Conservation (phyloP, 2,888 invertebrate genomes). For the Athalia circularis region DNA sequence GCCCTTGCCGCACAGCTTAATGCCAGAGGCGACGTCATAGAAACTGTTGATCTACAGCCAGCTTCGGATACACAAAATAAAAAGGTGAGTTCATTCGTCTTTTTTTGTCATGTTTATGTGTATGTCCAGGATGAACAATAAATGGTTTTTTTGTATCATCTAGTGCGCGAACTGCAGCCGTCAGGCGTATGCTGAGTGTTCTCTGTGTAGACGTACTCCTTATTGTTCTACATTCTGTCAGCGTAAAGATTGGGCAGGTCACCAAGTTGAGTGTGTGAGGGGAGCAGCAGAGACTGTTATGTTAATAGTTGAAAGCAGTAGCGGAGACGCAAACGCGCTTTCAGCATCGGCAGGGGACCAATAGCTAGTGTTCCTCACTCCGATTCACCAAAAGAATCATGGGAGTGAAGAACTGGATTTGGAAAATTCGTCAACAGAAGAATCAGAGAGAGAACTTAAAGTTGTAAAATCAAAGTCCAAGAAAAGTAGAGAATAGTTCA, state of each 20-base stretch:
- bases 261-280: conserved; percentile 89
- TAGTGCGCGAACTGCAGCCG: conserved; percentile 94
- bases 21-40: conserved; percentile 72
- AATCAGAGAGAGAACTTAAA: conserved; percentile 51
- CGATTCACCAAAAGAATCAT: conserved; percentile 58
- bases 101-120: conserved; percentile 25
- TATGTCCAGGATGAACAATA: conserved; percentile 19
- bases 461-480: conserved; percentile 50
- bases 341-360: conserved; percentile 65
- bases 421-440: conserved; percentile 48
- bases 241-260: conserved; percentile 91
- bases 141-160: conserved; percentile 54
- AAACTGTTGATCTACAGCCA: conserved; percentile 78
- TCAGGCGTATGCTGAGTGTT: conserved; percentile 91
- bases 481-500: conserved; percentile 48
- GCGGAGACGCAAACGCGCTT: conserved; percentile 64
- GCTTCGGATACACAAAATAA: conserved; percentile 82
- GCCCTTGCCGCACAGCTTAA: conserved; percentile 75
- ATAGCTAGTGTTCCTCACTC: conserved; percentile 68
- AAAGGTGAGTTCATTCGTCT: conserved; percentile 77
- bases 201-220: conserved; percentile 88
- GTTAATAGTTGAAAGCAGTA: conserved; percentile 86
- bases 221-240: conserved; percentile 95
- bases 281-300: conserved; percentile 87
- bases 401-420: conserved; percentile 43